A percentile compares a stretch with the other conserved stretches of the same genome.
Conservation (phyloP, 2,797 vertebrate species). For the Melanotaenia nigrans region DNA sequence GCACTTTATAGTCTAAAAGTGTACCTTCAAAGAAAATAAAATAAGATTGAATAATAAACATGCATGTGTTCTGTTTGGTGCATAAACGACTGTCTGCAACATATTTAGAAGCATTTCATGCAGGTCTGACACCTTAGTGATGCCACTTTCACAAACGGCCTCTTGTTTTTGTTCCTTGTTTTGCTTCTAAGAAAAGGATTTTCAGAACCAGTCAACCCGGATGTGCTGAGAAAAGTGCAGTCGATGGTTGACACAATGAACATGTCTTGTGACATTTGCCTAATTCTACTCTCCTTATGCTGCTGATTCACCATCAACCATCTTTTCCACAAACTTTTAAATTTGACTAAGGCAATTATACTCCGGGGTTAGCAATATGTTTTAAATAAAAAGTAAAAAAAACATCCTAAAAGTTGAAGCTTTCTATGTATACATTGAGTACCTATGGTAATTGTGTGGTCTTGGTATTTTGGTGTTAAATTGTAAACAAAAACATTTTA, state of each 20-base stretch:
- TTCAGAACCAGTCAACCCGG: slow-evolving; percentile 28
- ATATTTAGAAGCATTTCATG: background rate
- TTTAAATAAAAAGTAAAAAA: no score
- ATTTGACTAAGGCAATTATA: no score
- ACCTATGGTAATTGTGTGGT: background rate
- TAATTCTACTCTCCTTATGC: no score
- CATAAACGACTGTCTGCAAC: background rate
- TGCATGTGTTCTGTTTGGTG: slow-evolving; percentile 13
- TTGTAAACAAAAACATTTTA: slow-evolving; percentile 6
- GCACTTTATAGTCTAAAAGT: slow-evolving; percentile 80
- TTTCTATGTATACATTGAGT: background rate
- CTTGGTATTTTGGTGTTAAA: background rate
- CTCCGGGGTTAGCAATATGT: no score
- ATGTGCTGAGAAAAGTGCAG: background rate
- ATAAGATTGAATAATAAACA: slow-evolving; percentile 47
- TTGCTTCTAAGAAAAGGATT: slow-evolving; percentile 42
- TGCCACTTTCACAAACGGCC: slow-evolving; percentile 26
- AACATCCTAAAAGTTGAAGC: no score
- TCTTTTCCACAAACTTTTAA: no score
- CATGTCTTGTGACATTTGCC: no score
- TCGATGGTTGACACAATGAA: fast-evolving
- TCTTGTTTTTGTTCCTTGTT: slow-evolving; percentile 59
- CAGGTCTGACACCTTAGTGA: background rate
- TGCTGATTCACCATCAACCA: no score
- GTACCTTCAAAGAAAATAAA: slow-evolving; percentile 76